phyloP scores from a whole-genome alignment of 2,113 vertebrate species.

The Ardeotis arabs region DNA sequence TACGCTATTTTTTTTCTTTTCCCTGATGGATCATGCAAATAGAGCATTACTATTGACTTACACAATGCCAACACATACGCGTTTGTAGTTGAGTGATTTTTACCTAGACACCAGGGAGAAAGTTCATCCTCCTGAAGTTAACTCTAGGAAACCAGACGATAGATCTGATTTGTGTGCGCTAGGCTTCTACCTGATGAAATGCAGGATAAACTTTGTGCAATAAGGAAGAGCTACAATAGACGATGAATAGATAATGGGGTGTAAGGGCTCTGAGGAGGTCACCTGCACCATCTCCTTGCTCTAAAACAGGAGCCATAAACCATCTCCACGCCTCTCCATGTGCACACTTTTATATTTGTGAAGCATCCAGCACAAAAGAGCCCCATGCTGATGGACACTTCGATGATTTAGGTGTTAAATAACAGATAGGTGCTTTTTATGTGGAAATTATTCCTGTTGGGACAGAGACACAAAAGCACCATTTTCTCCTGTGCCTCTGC shows the following conservation, averaged over 20 bases:
- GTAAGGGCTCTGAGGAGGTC: slow-evolving; percentile 18
- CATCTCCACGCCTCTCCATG: background rate
- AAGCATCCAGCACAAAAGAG: slow-evolving; percentile 34
- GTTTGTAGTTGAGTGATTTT: background rate
- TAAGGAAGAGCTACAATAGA: background rate
- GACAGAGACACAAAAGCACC: slow-evolving; percentile 34
- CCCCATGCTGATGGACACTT: background rate
- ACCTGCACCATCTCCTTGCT: background rate
- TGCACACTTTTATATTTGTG: background rate
- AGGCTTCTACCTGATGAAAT: background rate
- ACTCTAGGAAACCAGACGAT: background rate
- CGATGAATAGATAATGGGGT: slow-evolving; percentile 23
- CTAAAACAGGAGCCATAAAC: slow-evolving; percentile 40
- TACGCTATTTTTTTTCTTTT: background rate
- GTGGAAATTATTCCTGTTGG: slow-evolving; percentile 59
- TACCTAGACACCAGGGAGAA: background rate
- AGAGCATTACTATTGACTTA: background rate
- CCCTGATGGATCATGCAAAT: background rate
- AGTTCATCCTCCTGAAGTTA: background rate
- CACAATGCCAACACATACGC: rapidly evolving
- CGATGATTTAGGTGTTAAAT: slow-evolving; percentile 60
- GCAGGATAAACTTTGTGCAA: background rate
- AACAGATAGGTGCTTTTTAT: slow-evolving; percentile 48
- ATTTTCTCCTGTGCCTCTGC: slow-evolving; percentile 40
- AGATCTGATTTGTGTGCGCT: background rate